Evolutionary conservation across 2,888 invertebrate species (phyloP).

Genomic region (Leptopterna dolabrata): DNA sequence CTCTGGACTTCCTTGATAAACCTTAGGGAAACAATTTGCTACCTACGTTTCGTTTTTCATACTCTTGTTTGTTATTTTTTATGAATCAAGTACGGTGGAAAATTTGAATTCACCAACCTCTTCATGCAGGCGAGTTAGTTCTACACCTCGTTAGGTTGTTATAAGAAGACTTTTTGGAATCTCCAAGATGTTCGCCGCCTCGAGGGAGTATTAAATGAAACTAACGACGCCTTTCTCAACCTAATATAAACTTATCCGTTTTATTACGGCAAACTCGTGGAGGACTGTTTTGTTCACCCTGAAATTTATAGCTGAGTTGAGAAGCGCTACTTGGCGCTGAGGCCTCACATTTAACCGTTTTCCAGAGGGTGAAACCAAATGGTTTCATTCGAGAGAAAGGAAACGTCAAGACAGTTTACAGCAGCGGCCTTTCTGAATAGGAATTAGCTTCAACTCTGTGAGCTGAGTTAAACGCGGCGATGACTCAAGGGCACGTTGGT

Average conservation of each 20-base stretch:
- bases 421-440: conserved; percentile 5
- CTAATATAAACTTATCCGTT: neutral
- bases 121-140: no score
- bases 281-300: neutral
- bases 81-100: no score
- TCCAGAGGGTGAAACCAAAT: neutral
- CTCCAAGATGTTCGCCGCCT: neutral
- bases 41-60: no score
- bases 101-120: no score
- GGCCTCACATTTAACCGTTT: neutral
- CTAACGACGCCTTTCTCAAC: neutral
- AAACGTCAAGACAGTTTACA: conserved; percentile 4
- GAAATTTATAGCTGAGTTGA: neutral
- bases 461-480: neutral
- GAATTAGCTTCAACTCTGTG: neutral
- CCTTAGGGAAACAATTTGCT: no score
- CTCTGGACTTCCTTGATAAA: no score
- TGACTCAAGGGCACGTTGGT: neutral
- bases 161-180: no score
- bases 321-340: neutral
- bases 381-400: conserved; percentile 6
- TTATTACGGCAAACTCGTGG: neutral
- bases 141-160: no score
- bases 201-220: neutral
- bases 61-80: no score